phyloP scores from a whole-genome alignment of 2,888 invertebrate genomes.

The Scaptodrosophila latifasciaeformis region DNA sequence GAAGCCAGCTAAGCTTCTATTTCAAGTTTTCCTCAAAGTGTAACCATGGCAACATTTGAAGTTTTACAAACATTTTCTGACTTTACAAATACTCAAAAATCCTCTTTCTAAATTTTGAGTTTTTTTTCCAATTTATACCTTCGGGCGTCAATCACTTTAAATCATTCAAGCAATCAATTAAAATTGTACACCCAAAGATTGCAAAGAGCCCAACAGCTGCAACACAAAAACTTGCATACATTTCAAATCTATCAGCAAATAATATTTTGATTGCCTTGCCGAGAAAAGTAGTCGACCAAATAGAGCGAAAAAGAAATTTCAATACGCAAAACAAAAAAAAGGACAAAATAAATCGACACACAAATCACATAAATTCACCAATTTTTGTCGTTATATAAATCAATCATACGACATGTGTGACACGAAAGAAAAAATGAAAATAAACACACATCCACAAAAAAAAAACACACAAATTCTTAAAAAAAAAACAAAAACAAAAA shows the following conservation, averaged over 20 bases:
- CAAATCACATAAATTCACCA: conserved; percentile 11
- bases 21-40: too few species aligned
- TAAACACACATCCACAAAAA: neutral
- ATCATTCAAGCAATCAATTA: conserved; percentile 19
- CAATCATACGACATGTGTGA: conserved; percentile 44
- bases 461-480: too few species aligned
- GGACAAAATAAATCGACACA: neutral
- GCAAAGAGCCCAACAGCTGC: conserved; percentile 21
- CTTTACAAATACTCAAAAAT: too few species aligned
- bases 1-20: too few species aligned
- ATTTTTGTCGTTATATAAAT: conserved; percentile 29
- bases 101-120: too few species aligned
- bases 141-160: conserved; percentile 33
- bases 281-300: too few species aligned
- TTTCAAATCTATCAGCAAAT: conserved; percentile 6
- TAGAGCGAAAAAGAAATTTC: too few species aligned
- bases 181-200: conserved; percentile 25
- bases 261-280: too few species aligned
- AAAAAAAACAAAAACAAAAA: too few species aligned
- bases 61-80: neutral
- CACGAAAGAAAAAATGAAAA: conserved; percentile 16
- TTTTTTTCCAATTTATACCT: too few species aligned
- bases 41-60: neutral
- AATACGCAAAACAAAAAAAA: neutral
- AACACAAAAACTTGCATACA: conserved; percentile 1